phyloP scores from a whole-genome alignment of 2,113 vertebrate species.

The Poeciliopsis retropinna region DNA sequence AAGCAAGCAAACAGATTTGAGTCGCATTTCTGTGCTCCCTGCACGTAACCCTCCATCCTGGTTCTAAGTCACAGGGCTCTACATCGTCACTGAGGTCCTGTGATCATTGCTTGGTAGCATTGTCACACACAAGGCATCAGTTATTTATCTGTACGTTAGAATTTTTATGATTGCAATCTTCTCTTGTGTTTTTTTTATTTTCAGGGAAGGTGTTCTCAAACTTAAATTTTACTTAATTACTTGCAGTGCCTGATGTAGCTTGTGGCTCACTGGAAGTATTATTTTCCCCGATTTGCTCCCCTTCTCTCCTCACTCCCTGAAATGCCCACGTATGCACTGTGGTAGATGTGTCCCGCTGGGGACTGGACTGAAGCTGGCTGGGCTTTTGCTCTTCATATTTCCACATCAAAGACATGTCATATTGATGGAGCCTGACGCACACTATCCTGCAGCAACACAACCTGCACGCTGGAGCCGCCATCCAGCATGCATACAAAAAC shows the following conservation, averaged over 20 bases:
- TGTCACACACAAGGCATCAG: too few species aligned
- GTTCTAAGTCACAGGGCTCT: too few species aligned
- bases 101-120: too few species aligned
- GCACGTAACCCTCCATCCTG: too few species aligned
- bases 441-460: conserved; percentile 69
- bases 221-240: not conserved
- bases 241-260: conserved; percentile 36
- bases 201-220: not conserved
- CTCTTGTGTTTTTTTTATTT: not conserved
- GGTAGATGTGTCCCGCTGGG: conserved; percentile 57
- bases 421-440: conserved; percentile 71
- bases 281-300: not conserved
- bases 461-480: conserved; percentile 52
- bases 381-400: conserved; percentile 73
- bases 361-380: conserved; percentile 61
- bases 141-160: too few species aligned
- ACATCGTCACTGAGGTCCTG: too few species aligned
- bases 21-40: too few species aligned
- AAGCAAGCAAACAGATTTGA: too few species aligned
- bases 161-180: too few species aligned
- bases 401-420: conserved; percentile 80
- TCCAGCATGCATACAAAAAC: conserved; percentile 51
- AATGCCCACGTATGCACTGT: conserved; percentile 36
- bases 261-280: conserved; percentile 28
- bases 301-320: conserved; percentile 16